These are phyloP conservation scores for Microcebus tavaratra DNA, from an alignment of 2,113 vertebrate species.

Conservation along the genomic window DNA sequence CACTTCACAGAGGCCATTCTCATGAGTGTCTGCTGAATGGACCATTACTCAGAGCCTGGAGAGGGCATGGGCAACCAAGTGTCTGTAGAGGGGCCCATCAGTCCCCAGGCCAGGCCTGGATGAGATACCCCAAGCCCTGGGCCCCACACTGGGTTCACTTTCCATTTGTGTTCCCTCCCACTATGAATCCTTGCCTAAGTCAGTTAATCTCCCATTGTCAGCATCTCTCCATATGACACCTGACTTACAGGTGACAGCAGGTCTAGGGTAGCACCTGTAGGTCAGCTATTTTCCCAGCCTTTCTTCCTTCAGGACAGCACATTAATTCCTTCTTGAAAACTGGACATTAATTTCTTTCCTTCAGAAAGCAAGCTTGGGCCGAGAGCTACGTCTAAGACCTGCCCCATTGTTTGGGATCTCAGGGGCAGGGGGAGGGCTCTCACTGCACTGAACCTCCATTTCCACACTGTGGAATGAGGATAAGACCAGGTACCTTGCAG, in stretches of 20 bases:
- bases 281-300: background rate
- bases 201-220: background rate
- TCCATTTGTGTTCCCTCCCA: background rate
- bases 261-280: background rate
- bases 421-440: background rate
- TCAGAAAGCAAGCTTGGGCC: too few species aligned
- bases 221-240: background rate
- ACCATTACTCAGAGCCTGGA: background rate
- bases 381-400: background rate
- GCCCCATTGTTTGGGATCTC: background rate
- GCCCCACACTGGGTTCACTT: background rate
- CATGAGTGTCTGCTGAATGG: background rate
- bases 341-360: background rate
- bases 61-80: background rate
- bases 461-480: background rate
- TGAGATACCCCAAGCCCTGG: background rate
- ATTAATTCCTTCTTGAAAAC: background rate
- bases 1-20: background rate
- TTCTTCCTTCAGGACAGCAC: background rate
- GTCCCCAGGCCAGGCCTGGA: background rate
- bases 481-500: accelerated
- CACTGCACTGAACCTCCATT: background rate
- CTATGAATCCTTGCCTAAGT: background rate
- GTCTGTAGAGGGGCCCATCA: background rate
- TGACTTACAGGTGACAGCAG: background rate